Conservation (phyloP, 2,888 invertebrate species). For the Linyphia triangularis region DNA sequence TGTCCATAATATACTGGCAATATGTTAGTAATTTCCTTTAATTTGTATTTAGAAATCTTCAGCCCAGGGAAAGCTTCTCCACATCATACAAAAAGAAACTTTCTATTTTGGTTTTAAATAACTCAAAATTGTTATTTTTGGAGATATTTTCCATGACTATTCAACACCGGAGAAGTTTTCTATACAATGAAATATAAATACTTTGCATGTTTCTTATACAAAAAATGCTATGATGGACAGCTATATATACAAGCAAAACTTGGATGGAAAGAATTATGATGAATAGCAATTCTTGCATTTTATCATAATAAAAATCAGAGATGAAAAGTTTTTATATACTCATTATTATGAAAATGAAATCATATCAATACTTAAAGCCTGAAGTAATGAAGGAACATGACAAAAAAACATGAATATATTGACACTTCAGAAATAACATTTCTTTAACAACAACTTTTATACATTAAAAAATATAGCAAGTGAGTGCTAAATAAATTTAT, state of each 20-base stretch:
- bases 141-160: constrained; percentile 39
- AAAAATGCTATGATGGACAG: constrained; percentile 35
- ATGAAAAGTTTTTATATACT: background rate
- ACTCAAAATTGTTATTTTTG: constrained; percentile 4
- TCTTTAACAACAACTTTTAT: too few species aligned
- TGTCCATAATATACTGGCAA: constrained; percentile 11
- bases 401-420: background rate
- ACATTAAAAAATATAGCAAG: too few species aligned
- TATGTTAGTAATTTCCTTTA: background rate
- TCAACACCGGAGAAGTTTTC: constrained; percentile 42
- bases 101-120: background rate
- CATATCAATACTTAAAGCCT: background rate
- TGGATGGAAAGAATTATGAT: constrained; percentile 42
- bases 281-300: background rate
- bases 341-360: background rate
- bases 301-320: background rate
- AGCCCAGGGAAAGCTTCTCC: constrained; percentile 17
- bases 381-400: background rate
- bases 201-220: constrained; percentile 52
- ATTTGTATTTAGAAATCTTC: background rate
- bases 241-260: constrained; percentile 35
- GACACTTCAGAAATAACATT: too few species aligned
- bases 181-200: constrained; percentile 37
- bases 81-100: background rate
- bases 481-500: too few species aligned